A percentile compares a stretch with the other conserved stretches of the same genome.
Conservation (phyloP, 2,888 invertebrate genomes). For the Leucania comma region DNA sequence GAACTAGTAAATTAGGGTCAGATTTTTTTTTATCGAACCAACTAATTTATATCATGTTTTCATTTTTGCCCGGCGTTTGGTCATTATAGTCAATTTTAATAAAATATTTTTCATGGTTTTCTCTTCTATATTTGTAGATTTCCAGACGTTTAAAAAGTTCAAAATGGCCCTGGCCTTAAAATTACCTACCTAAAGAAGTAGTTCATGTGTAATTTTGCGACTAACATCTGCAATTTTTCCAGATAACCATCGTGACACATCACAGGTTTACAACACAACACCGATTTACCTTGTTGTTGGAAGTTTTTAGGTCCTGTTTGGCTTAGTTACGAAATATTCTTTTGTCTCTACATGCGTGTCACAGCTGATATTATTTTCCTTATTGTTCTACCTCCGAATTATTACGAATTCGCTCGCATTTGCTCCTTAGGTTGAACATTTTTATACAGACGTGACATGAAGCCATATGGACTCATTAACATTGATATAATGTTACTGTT, state of each 20-base stretch:
- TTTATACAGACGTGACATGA: slow-evolving; percentile 46
- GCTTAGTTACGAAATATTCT: slow-evolving; percentile 48
- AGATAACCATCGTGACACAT: slow-evolving; percentile 18
- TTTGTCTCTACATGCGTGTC: slow-evolving; percentile 32
- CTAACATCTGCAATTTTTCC: slow-evolving; percentile 5
- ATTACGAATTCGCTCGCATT: slow-evolving; percentile 52
- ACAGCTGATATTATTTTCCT: slow-evolving; percentile 57
- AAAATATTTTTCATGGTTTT: no score
- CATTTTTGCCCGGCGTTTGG: no score
- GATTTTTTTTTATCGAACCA: no score
- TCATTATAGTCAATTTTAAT: no score
- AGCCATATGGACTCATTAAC: slow-evolving; percentile 56
- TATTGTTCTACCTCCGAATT: slow-evolving; percentile 47
- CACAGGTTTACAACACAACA: slow-evolving; percentile 20
- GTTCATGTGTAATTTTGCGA: neutral
- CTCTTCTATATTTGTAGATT: no score
- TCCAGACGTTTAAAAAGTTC: no score
- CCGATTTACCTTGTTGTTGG: slow-evolving; percentile 47
- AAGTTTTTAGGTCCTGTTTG: slow-evolving; percentile 25
- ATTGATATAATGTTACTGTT: slow-evolving; percentile 34
- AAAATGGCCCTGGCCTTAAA: no score
- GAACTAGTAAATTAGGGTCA: no score
- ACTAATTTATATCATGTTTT: no score
- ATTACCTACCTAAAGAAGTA: neutral
- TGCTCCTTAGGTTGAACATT: slow-evolving; percentile 36